A percentile compares a stretch with the other conserved stretches of the same genome.
These are phyloP conservation scores for Acleris cristana DNA, from an alignment of 2,888 invertebrate genomes.

Conservation along the genomic window DNA sequence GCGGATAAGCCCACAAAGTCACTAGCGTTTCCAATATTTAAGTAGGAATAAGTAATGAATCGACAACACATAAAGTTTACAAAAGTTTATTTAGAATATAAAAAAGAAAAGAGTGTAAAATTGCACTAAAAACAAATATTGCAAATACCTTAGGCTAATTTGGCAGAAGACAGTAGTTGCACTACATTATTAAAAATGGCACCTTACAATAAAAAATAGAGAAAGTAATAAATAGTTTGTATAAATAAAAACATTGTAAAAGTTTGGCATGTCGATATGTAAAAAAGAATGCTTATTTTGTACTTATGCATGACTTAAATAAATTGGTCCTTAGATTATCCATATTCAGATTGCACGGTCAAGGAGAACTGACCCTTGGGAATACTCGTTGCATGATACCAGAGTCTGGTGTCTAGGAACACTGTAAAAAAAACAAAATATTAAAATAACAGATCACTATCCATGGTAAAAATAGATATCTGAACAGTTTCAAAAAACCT, in stretches of 20 bases:
- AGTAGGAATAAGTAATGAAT: conserved; percentile 2
- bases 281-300: conserved; percentile 61
- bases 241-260: conserved; percentile 54
- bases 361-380: conserved; percentile 92
- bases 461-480: no score
- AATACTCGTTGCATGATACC: conserved; percentile 95
- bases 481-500: no score
- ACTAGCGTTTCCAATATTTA: no score
- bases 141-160: conserved; percentile 54
- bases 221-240: conserved; percentile 54
- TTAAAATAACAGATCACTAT: no score
- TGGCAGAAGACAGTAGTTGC: conserved; percentile 56
- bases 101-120: conserved; percentile 50
- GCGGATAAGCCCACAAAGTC: no score
- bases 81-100: conserved; percentile 51
- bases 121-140: conserved; percentile 48
- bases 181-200: conserved; percentile 71
- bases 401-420: conserved; percentile 93
- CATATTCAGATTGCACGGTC: conserved; percentile 96
- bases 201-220: conserved; percentile 55
- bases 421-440: conserved; percentile 77
- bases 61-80: conserved; percentile 42
- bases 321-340: conserved; percentile 71
- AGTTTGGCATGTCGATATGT: conserved; percentile 79
- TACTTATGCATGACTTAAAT: conserved; percentile 50